These are phyloP conservation scores for Manacus vitellinus DNA, from an alignment of 2,113 vertebrate species.

Conservation along the genomic window DNA sequence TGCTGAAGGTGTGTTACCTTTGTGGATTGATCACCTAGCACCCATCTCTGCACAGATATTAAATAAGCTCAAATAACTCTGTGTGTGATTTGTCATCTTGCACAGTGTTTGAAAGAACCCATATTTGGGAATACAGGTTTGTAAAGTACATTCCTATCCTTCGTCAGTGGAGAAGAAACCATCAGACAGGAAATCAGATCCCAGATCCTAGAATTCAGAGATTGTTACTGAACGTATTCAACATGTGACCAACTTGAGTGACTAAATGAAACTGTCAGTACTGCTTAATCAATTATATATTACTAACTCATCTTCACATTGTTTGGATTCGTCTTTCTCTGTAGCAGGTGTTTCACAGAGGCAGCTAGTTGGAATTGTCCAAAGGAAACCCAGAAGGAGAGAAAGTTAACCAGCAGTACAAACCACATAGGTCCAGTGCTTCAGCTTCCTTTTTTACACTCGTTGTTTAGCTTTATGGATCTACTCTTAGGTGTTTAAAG, in stretches of 20 bases:
- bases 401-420: neutral
- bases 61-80: neutral
- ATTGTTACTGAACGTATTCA: rapidly evolving
- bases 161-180: neutral
- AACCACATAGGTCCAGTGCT: neutral
- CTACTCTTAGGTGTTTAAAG: neutral
- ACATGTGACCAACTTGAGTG: neutral
- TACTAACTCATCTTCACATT: neutral
- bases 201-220: neutral
- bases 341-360: neutral
- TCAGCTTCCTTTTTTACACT: neutral
- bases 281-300: neutral
- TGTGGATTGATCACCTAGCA: neutral
- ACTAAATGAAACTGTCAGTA: neutral
- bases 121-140: neutral
- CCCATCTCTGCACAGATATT: neutral
- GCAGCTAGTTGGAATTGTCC: neutral
- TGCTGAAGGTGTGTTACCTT: neutral
- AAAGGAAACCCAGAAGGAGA: neutral
- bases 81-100: neutral
- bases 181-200: neutral
- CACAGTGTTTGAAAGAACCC: neutral
- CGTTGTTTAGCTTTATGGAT: neutral
- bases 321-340: neutral
- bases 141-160: neutral